Percentiles rank a stretch among this genome's conserved stretches.
These are phyloP conservation scores for Pentalonia nigronervosa DNA, from an alignment of 1,140 invertebrate species.

Conservation along the genomic window DNA sequence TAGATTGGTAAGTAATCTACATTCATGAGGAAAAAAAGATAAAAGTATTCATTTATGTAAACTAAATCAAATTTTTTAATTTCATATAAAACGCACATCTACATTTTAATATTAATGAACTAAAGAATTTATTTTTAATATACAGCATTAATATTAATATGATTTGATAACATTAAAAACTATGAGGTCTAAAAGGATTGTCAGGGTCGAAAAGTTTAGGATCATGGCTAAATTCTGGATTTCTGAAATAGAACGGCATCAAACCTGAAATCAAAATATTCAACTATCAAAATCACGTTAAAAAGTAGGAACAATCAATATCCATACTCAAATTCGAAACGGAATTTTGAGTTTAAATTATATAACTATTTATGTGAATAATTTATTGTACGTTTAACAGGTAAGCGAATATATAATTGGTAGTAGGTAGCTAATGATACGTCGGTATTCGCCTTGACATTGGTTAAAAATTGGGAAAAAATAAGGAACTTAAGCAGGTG, in stretches of 20 bases:
- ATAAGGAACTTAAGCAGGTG: background rate
- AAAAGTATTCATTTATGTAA: background rate
- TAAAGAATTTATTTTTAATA: slow-evolving; percentile 27
- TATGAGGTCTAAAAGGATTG: slow-evolving; percentile 79
- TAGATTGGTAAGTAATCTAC: background rate
- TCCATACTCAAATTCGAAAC: background rate
- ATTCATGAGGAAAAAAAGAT: background rate
- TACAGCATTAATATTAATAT: background rate
- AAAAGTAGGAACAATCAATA: background rate
- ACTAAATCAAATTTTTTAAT: background rate
- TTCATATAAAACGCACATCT: background rate
- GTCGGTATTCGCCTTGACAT: background rate
- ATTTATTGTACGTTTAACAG: no score
- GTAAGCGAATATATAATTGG: no score
- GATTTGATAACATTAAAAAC: slow-evolving; percentile 68
- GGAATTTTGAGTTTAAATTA: background rate
- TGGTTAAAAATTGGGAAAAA: background rate
- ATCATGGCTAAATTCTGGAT: slow-evolving; percentile 79
- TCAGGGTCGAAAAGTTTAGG: slow-evolving; percentile 88
- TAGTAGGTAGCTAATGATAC: background rate
- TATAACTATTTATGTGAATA: background rate
- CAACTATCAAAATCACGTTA: background rate
- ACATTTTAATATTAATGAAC: slow-evolving; percentile 19
- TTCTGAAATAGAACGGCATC: slow-evolving; percentile 81
- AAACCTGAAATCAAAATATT: slow-evolving; percentile 66